phyloP scores from a whole-genome alignment of 2,888 invertebrate species.

The Stenoptilia bipunctidactyla region DNA sequence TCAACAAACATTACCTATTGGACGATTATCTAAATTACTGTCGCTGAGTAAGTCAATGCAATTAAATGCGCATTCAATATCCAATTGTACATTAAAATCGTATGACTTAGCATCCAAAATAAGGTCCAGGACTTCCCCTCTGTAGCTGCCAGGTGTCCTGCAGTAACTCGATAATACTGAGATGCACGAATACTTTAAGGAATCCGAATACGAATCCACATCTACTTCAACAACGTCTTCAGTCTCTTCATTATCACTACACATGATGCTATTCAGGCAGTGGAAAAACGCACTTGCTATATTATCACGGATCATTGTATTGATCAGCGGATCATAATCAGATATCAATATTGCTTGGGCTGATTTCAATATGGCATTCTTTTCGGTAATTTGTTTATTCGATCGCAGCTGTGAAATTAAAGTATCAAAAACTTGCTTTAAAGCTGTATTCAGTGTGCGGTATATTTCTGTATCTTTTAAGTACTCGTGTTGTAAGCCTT shows the following conservation, averaged over 20 bases:
- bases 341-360: slow-evolving; percentile 28
- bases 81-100: slow-evolving; percentile 30
- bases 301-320: slow-evolving; percentile 25
- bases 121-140: slow-evolving; percentile 40
- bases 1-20: no score
- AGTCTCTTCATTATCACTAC: slow-evolving; percentile 30
- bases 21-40: not conserved
- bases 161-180: slow-evolving; percentile 46
- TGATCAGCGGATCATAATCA: slow-evolving; percentile 29
- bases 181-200: slow-evolving; percentile 40
- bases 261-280: slow-evolving; percentile 36
- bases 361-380: slow-evolving; percentile 28
- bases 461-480: slow-evolving; percentile 23
- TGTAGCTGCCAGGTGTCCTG: slow-evolving; percentile 29
- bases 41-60: slow-evolving; percentile 37
- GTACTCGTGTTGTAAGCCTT: slow-evolving; percentile 21
- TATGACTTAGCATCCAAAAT: slow-evolving; percentile 43
- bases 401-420: slow-evolving; percentile 27
- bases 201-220: slow-evolving; percentile 29
- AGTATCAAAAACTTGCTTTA: slow-evolving; percentile 26
- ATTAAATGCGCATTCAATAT: slow-evolving; percentile 38
- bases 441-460: slow-evolving; percentile 20
- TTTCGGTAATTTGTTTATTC: slow-evolving; percentile 24
- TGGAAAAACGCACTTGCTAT: slow-evolving; percentile 39
- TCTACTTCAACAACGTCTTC: slow-evolving; percentile 36